These are phyloP conservation scores for Australoheros facetus DNA, from an alignment of 2,797 vertebrate species.

Conservation along the genomic window DNA sequence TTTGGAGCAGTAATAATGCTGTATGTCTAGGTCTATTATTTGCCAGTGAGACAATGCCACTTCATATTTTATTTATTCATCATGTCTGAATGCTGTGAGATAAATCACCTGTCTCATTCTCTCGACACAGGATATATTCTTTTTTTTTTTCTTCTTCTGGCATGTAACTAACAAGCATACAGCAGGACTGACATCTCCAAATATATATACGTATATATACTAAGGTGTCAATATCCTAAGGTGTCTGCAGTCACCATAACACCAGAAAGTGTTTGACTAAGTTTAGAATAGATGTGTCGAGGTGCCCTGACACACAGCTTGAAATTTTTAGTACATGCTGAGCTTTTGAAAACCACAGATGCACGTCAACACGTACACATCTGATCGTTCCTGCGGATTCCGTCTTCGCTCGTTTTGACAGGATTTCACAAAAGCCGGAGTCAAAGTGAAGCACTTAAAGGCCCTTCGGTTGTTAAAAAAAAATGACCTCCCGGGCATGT, in stretches of 20 bases:
- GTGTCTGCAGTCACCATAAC: slow-evolving; percentile 32
- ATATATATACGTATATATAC: background rate
- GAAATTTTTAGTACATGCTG: background rate
- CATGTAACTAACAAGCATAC: slow-evolving; percentile 17
- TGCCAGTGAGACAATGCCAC: background rate
- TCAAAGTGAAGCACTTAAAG: slow-evolving; percentile 11
- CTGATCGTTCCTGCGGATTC: background rate
- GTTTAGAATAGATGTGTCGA: slow-evolving; percentile 43
- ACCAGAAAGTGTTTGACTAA: slow-evolving; percentile 20
- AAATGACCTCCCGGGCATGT: background rate
- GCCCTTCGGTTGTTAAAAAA: background rate
- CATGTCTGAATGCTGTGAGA: background rate
- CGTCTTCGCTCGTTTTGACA: background rate
- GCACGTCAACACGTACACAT: background rate
- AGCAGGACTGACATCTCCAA: slow-evolving; percentile 16
- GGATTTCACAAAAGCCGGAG: background rate
- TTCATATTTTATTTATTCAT: slow-evolving; percentile 21
- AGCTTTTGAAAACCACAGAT: background rate
- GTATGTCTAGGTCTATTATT: background rate
- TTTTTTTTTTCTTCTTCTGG: background rate
- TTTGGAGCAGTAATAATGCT: slow-evolving; percentile 6
- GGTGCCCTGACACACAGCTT: slow-evolving; percentile 8
- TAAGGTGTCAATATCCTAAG: background rate
- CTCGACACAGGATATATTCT: background rate
- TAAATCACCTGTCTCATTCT: slow-evolving; percentile 25